phyloP scores from a whole-genome alignment of 2,113 vertebrate species.

The Microtus oregoni region DNA sequence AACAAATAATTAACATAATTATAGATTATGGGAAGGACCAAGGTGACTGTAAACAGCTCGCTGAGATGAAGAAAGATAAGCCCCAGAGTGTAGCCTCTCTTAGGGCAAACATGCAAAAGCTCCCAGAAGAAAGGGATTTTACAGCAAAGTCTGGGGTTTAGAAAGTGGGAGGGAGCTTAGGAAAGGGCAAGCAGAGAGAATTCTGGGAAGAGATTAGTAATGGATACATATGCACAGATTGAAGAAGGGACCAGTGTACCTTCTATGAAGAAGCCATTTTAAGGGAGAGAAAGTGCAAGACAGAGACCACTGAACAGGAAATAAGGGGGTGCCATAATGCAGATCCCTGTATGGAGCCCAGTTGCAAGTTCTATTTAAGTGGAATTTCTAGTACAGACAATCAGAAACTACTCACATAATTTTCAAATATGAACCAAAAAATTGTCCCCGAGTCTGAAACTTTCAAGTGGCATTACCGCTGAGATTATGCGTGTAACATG shows the following conservation, averaged over 20 bases:
- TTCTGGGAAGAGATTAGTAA: background rate
- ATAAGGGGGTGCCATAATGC: background rate
- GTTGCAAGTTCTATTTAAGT: background rate
- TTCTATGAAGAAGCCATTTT: background rate
- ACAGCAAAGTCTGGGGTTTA: background rate
- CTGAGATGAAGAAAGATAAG: background rate
- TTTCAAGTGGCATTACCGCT: no score
- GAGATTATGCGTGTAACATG: no score
- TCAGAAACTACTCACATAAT: background rate
- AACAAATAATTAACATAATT: slow-evolving; percentile 27
- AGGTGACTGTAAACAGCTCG: background rate
- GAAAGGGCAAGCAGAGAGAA: background rate
- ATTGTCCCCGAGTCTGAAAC: background rate
- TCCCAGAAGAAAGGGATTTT: background rate
- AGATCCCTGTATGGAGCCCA: background rate
- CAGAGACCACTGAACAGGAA: background rate
- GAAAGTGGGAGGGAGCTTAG: background rate
- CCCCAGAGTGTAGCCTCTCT: background rate
- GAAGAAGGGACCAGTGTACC: background rate
- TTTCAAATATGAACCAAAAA: background rate
- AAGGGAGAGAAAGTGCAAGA: background rate
- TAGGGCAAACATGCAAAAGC: background rate
- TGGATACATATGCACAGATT: background rate
- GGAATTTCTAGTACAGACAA: background rate
- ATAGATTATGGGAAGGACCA: background rate